Base-by-base conservation (phyloP, 2,113 vertebrate species). In the Emydura subglobosa region DNA sequence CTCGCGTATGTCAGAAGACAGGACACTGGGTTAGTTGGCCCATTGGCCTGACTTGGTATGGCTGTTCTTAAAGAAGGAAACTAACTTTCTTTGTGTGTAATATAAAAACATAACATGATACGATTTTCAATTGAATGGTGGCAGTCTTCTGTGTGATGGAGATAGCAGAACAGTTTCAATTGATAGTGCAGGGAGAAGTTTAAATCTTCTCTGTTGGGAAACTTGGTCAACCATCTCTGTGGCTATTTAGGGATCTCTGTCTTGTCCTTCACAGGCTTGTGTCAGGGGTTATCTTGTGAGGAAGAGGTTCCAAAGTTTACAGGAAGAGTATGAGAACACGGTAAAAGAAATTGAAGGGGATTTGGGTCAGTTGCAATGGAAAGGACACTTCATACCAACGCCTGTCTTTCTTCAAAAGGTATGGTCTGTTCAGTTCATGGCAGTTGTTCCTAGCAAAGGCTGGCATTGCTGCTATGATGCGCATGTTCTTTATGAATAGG, bases 281-380 rank as follows among this genome's bases (percentile, higher is more conserved):
- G 97, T 97, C 83, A 97, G 99, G 51, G 99, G 99, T 24, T 98
- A 97, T 91, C 95, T 99, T 93, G 87, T 98, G 88, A 98, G 99
- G 94, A 95, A 83, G 53, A 98, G 98, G 12, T 90, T 99, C 14
- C 89, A 76, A 47, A 90, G 87, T 49, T 97, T 98, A 27, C 97
- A 90, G 53, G 88, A 90, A 10, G 98, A 99, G 34, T 99, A 99
- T 96, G 99, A 99, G 94, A 97, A 97, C 16, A 92, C 98, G 76
- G 99, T 99, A 78, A 98, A 25, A 79, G 99, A 99, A 86, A 97
- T 99, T 10, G 99, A 99, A 54, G 99, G 99, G 6, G 96, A 95
- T 27, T 82, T 98, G 96, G 86, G 90, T 5, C 95, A 87, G 65
- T 95, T 99, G 91, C 79, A 81, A 25, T 99, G 99, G 99, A 97